Base-by-base conservation (phyloP, 2,797 vertebrate species). In the Ctenosaura bakeri region DNA sequence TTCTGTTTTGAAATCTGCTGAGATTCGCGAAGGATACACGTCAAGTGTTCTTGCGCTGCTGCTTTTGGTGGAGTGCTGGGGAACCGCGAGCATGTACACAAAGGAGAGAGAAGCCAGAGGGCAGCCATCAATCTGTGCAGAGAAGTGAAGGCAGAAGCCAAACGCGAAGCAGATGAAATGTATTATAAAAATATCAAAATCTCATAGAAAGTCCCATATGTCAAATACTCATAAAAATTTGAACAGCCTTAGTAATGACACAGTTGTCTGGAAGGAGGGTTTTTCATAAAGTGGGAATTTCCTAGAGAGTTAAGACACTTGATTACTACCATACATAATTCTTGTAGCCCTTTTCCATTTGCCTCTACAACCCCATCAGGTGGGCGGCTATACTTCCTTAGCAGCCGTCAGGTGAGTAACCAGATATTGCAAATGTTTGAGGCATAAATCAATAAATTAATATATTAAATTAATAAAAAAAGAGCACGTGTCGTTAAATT, bases 171-270 rank as follows among this genome's bases (percentile, higher is more conserved):
- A 74, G 77, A 80, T 73, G 83, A 59, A 74, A 50, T 1, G 29
- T 56, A 50, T 46, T 80, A 85, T 80, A 81, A 81, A 86, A 80
- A 90, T 86, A 90, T 86, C 89, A 90, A 24, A 59, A 16, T 86
- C 32, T 73, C 83, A 22, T 73, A 62, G 89, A 81, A 81, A 59
- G 83, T 86, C 83, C 83, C 83, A 59, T 12, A 59, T 73, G 77
- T 80, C 77, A 86, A 79, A 86, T 90, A 79, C 69, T 86, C 89
- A 59, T 62, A 86, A 82, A 79, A 52, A 38, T 86, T 13, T 42
- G 54, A 64, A 42, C 38, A 24, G 77, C 77, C 29, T 73, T 86
- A n/a, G 52, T 62, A 29, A 86, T 73, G 78, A 90, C 76, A 80
- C 18, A 85, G 29, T 78, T 52, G 35, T 80, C 35, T 80, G 52